A percentile compares a stretch with the other conserved stretches of the same genome.
phyloP scores from a whole-genome alignment of 1,140 invertebrate species.

The Zaprionus africanus region DNA sequence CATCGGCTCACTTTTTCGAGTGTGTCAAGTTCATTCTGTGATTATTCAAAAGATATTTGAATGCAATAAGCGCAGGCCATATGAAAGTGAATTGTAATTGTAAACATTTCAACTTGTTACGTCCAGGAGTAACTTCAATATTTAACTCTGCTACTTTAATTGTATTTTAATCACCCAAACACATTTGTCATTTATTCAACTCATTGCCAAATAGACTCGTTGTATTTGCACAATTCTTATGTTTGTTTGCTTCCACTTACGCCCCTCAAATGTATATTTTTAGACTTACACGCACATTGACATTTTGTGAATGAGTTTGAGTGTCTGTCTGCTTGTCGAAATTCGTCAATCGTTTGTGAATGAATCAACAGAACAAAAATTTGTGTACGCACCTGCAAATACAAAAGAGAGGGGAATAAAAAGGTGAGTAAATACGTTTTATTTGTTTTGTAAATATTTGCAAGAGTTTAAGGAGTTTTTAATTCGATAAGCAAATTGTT shows the following conservation, averaged over 20 bases:
- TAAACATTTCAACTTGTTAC: too few species aligned
- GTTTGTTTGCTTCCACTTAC: neutral
- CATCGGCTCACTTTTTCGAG: constrained; percentile 20
- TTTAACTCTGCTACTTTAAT: neutral
- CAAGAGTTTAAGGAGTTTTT: constrained; percentile 10
- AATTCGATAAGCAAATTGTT: neutral
- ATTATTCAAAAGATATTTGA: constrained; percentile 44
- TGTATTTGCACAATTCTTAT: constrained; percentile 34
- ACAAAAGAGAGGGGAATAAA: constrained; percentile 25
- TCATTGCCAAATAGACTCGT: constrained; percentile 26
- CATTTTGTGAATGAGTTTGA: constrained; percentile 32
- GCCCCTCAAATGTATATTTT: constrained; percentile 9
- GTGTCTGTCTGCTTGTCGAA: neutral
- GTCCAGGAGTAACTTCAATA: neutral
- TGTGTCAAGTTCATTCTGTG: constrained; percentile 72
- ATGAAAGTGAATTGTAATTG: constrained; percentile 37
- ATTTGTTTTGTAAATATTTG: constrained; percentile 69
- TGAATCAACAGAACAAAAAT: constrained; percentile 28
- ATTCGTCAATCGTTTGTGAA: constrained; percentile 7
- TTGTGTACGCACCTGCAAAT: constrained; percentile 65
- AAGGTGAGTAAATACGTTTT: constrained; percentile 66
- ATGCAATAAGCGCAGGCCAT: constrained; percentile 28
- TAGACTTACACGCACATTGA: constrained; percentile 51
- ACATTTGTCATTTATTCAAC: constrained; percentile 53
- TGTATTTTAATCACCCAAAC: constrained; percentile 25